Base-by-base conservation (phyloP, 2,888 invertebrate genomes). In the Amphipyra berbera region DNA sequence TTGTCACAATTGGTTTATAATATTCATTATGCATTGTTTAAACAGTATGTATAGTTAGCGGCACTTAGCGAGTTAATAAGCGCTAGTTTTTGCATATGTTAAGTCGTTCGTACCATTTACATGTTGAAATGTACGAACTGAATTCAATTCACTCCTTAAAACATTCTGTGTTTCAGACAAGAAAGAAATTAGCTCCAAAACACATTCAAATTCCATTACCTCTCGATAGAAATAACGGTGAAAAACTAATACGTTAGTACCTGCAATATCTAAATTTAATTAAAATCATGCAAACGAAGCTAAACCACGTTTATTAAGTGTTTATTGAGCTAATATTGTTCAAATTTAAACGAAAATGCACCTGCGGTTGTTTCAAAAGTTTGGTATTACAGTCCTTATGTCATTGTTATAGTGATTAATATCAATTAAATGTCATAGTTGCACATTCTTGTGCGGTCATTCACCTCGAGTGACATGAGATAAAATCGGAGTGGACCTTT, bases 381-480 rank as follows among this genome's bases (percentile, higher is more conserved):
- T 21, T 3, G 21, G 3, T 21, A 30, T 30, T 30, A 30, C 30
- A 2, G 30, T 30, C 2, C 30, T 30, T 42, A 52, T 38, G 47
- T 10, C 35, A 62, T 70, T 44, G 33, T 49, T 38, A 14, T 15
- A 53, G 41, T 59, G 65, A 68, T 70, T 65, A 59, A 70, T 59
- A 42, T 21, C 21, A 59, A 64, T 63, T 47, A 7, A 59, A 46
- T 59, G 41, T 70, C n/a, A 40, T 60, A 60, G 30, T 65, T 65
- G 71, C 59, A 64, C 68, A 65, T 68, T 70, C 65, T 47, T 14
- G 9, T 12, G 9, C 42, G 71, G 71, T 65, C 54, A n/a, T 59
- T 68, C 42, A 68, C 53, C 71, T 13, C 12, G 33, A 2, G 61
- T 59, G 71, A 50, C 65, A 47, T 54, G 50, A 65, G 68, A 68